Evolutionary conservation across 2,797 vertebrate genomes (phyloP), one percentile per base, ranked within the genome.

Genomic region (Enteromius anoplus): DNA sequence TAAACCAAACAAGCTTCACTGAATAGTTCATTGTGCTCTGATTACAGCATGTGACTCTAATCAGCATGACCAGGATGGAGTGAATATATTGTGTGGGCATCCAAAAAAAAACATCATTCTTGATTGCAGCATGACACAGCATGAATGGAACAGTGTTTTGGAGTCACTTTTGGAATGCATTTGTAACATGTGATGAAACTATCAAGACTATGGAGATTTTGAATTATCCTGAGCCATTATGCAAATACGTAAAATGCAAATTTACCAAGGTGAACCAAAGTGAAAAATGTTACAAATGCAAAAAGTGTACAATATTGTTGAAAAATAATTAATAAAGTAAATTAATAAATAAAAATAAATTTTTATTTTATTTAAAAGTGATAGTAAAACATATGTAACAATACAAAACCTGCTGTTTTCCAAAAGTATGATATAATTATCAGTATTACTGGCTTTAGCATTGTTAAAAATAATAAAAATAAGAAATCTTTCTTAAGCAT

Each of bases 1-100:
- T 47, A 66, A 76, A 78, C 32, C 42, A 85, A 81, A 92, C 92
- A 93, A 92, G 86, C 23, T 81, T 84, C 89, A 92, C 89, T 92
- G 88, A 92, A 47, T 23, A n/a, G 29, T 62, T 19, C 69, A 72
- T 62, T 69, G 21, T 69, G 69, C 75, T 55, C 80, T 86, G 75
- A 82, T 86, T 83, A 65, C 58, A 86, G 82, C 92, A 92, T 93
- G 92, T 92, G 91, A 92, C 85, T 45, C 1, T 80, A 83, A 47
- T 79, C 77, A 84, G 81, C 62, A 47, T 88, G 80, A 87, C 78
- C 55, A 75, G 55, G 32, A 55, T 19, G 17, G 62, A 72, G 23
- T 77, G 62, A 64, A 82, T 79, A 58, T 45, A 65, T 37, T 26
- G 40, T 17, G 51, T 1, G 80, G 62, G 26, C 34, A 81, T 73